phyloP scores from a whole-genome alignment of 1,140 invertebrate genomes.

The Drosophila ironensis region DNA sequence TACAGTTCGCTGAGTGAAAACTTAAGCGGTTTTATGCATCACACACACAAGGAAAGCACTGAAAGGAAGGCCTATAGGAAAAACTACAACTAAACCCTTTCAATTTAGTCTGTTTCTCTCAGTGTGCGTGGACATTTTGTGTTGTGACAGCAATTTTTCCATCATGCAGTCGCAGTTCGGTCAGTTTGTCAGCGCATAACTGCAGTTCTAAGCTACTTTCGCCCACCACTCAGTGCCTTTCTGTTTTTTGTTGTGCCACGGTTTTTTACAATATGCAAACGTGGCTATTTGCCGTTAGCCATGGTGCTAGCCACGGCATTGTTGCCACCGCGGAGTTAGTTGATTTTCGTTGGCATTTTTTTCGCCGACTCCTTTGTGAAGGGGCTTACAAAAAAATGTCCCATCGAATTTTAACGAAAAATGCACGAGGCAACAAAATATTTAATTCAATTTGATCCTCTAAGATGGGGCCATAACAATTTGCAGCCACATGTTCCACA shows the following conservation, averaged over 20 bases:
- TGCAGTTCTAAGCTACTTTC: constrained; percentile 75
- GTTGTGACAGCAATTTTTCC: constrained; percentile 73
- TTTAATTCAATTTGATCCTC: constrained; percentile 64
- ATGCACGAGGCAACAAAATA: constrained; percentile 59
- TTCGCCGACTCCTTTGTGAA: constrained; percentile 1
- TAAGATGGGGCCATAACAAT: constrained; percentile 11
- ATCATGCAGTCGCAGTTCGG: constrained; percentile 56
- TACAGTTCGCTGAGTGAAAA: constrained; percentile 75
- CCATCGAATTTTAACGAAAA: constrained; percentile 70
- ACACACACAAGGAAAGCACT: background rate
- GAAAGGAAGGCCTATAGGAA: background rate
- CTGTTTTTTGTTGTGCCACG: no score
- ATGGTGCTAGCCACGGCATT: background rate
- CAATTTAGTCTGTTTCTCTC: background rate
- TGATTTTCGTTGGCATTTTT: constrained; percentile 35
- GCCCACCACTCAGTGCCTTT: constrained; percentile 17
- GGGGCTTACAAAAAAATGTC: constrained; percentile 54
- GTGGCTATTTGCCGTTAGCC: constrained; percentile 11
- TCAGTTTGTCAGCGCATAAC: constrained; percentile 75
- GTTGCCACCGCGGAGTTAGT: constrained; percentile 28
- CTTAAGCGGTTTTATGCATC: constrained; percentile 68
- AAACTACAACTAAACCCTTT: background rate
- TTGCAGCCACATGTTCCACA: no score
- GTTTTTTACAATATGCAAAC: constrained; percentile 65
- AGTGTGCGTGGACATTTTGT: constrained; percentile 36